Evolutionary conservation across 2,888 invertebrate genomes (phyloP).

Genomic region (Lucinisca nassula): DNA sequence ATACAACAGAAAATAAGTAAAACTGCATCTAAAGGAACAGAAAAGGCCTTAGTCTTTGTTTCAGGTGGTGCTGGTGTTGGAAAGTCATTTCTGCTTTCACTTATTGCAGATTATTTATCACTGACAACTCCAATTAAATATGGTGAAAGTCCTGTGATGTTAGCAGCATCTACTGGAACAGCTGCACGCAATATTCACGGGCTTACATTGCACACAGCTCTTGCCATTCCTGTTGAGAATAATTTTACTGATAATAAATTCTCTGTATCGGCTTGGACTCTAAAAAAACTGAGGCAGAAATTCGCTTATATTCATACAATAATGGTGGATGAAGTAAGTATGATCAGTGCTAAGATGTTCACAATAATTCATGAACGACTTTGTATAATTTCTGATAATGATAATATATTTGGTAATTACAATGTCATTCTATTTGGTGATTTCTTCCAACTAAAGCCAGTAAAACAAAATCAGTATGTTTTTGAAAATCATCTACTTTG

Average conservation of each 20-base stretch:
- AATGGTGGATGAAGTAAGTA: conserved; percentile 60
- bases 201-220: conserved; percentile 41
- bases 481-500: neutral
- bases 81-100: conserved; percentile 41
- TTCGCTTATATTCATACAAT: conserved; percentile 37
- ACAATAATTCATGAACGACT: neutral
- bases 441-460: neutral
- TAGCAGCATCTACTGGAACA: conserved; percentile 56
- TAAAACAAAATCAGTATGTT: neutral
- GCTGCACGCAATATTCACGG: conserved; percentile 56
- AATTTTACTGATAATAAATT: neutral
- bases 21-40: neutral
- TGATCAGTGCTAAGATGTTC: conserved; percentile 51
- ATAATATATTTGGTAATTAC: neutral
- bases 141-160: conserved; percentile 49
- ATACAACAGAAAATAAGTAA: neutral
- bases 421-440: neutral
- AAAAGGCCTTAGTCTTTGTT: conserved; percentile 12
- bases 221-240: conserved; percentile 39
- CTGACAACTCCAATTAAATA: conserved; percentile 29
- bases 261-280: neutral
- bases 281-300: conserved; percentile 17
- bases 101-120: conserved; percentile 50
- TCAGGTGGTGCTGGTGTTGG: conserved; percentile 55
- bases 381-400: neutral